Conservation (phyloP, 30 jellyfish, hydroid and myxozoan genomes). For the Turritopsis rubra region DNA sequence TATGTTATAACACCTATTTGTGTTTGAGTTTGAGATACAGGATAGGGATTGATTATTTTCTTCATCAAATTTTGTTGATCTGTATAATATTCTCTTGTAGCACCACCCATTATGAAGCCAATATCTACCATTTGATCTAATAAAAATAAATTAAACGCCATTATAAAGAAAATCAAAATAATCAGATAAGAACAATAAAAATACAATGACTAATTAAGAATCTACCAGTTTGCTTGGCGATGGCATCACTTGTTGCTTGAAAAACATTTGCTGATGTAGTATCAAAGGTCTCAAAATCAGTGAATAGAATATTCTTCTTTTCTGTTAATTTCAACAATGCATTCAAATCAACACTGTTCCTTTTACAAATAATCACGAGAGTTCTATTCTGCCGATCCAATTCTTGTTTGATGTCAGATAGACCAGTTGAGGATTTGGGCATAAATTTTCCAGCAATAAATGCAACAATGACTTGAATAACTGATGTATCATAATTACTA, state of each 20-base stretch:
- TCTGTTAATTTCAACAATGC: not conserved
- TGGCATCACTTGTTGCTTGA: not conserved
- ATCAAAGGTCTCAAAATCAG: not conserved
- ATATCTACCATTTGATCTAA: not conserved
- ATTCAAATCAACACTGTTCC: not conserved
- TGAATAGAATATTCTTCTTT: not conserved
- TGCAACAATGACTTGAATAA: constrained; percentile 33
- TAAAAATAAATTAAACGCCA: not conserved
- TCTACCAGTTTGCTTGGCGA: not conserved
- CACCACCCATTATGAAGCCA: constrained; percentile 10
- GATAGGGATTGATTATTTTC: not conserved
- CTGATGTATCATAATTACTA: not conserved
- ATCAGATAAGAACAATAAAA: not conserved
- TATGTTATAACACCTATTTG: constrained; percentile 12
- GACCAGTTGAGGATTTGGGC: not conserved
- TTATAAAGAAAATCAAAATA: not conserved
- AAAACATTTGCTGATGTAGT: not conserved
- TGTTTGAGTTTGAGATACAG: not conserved
- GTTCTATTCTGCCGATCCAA: not conserved
- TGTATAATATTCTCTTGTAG: not conserved
- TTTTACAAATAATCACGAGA: not conserved
- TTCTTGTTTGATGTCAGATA: constrained; percentile 7
- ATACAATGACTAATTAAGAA: not conserved
- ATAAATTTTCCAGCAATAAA: constrained; percentile 31
- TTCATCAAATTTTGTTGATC: constrained; percentile 5